Base-by-base conservation (phyloP, 2,888 invertebrate species). In the Reticulitermes lucifugus region DNA sequence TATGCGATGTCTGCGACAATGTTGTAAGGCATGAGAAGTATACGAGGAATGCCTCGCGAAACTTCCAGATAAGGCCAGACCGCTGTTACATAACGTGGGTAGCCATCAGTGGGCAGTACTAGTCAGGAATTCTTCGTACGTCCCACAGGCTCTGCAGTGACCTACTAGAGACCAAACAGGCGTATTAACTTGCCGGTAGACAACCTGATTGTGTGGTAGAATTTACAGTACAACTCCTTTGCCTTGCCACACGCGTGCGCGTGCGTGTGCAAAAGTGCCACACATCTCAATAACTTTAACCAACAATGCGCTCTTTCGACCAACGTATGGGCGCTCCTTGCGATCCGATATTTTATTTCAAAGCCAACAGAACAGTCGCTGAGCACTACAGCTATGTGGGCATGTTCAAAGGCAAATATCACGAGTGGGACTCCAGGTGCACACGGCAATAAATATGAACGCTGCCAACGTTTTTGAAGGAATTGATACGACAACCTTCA, bases 81-180 rank as follows among this genome's bases (percentile, higher is more conserved):
- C 41, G 73, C 21, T 41, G 18, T 73, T 73, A 73, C 73, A 73
- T 73, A 73, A 80, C 59, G 80, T 80, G 80, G 80, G 80, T 55
- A 60, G 80, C 21, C 80, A 29, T 55, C 55, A 35, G 80, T 60
- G 60, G 80, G 80, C 41, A 60, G 80, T 22, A 80, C 35, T 35
- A 25, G 60, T 80, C 80, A 35, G 10, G 60, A 29, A 80, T 80
- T 80, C 80, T 41, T 80, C 6, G 60, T 35, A 60, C 80, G 22
- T 59, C 80, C 80, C 80, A 80, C 80, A 41, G 29, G n/a, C 35
- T 60, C 60, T 29, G 80, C 21, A 59, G 35, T 80, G 80, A 80
- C 80, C 80, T 80, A 80, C 80, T 80, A 80, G 60, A 60, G 80
- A 22, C 43, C 43, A 77, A 79, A 79, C 18, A 46, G 46, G 79